Conservation (phyloP, 2,113 vertebrate genomes). For the Brienomyrus longianalis region DNA sequence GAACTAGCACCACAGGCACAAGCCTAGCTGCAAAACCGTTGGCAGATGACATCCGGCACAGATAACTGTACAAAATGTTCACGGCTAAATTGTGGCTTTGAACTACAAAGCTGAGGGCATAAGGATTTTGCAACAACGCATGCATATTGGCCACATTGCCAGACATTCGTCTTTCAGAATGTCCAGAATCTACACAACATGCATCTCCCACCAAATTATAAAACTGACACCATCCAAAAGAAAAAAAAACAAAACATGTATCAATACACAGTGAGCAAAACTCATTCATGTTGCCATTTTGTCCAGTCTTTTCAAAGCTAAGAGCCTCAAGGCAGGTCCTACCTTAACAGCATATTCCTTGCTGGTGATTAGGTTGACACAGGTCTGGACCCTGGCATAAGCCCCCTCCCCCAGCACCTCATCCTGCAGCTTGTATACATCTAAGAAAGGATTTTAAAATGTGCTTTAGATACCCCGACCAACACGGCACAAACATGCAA, state of each 20-base stretch:
- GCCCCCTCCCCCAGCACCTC: conserved; percentile 91
- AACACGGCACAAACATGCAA: neutral
- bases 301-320: neutral
- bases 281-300: neutral
- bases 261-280: neutral
- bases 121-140: neutral
- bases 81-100: neutral
- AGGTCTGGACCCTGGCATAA: conserved; percentile 89
- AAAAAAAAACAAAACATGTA: neutral
- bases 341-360: conserved; percentile 98
- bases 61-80: neutral
- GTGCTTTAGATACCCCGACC: neutral
- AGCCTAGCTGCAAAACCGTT: neutral
- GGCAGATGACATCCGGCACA: neutral
- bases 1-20: conserved; percentile 5
- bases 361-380: conserved; percentile 89
- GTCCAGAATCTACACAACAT: neutral
- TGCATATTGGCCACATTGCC: neutral
- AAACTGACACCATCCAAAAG: neutral
- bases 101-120: conserved; percentile 1
- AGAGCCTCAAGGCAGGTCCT: conserved; percentile 17
- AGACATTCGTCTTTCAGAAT: neutral
- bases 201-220: neutral
- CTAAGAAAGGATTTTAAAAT: conserved; percentile 46
- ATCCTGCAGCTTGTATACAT: conserved; percentile 92